Percentiles rank a stretch among this genome's conserved stretches.
phyloP scores from a whole-genome alignment of 2,797 vertebrate species.

The Oreochromis grahami region DNA sequence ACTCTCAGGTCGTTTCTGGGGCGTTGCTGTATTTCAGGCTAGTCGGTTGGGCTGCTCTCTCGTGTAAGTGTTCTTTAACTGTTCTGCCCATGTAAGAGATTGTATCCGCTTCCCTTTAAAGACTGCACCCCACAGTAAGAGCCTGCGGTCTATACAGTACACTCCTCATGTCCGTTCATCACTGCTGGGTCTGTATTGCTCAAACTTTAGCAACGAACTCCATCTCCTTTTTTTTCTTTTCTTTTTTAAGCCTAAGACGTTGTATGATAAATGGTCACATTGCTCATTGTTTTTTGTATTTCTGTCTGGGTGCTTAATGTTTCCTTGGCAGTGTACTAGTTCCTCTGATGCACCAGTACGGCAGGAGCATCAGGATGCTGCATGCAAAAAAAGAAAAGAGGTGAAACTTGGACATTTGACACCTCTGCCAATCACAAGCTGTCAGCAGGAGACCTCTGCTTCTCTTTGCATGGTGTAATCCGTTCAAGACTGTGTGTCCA shows the following conservation, averaged over 20 bases:
- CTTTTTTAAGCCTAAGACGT: constrained; percentile 16
- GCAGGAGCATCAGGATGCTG: constrained; percentile 62
- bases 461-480: constrained; percentile 73
- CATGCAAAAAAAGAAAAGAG: constrained; percentile 61
- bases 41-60: constrained; percentile 43
- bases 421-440: constrained; percentile 41
- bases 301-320: constrained; percentile 47
- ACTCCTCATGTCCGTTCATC: constrained; percentile 23
- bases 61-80: constrained; percentile 49
- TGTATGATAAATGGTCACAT: constrained; percentile 44
- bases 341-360: constrained; percentile 64
- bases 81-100: constrained; percentile 8
- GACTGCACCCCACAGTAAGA: neutral
- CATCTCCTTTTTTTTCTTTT: neutral
- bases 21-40: constrained; percentile 51
- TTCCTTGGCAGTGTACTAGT: constrained; percentile 54
- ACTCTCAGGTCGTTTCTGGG: constrained; percentile 31
- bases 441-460: constrained; percentile 52
- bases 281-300: constrained; percentile 21
- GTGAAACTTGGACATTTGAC: constrained; percentile 31
- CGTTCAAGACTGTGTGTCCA: constrained; percentile 20
- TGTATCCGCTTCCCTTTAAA: constrained; percentile 35
- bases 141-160: constrained; percentile 21
- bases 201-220: neutral
- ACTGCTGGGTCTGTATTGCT: constrained; percentile 12